Percentiles rank a stretch among this genome's conserved stretches.
Conservation (phyloP, 2,888 invertebrate genomes). For the Campopleginae sp. region DNA sequence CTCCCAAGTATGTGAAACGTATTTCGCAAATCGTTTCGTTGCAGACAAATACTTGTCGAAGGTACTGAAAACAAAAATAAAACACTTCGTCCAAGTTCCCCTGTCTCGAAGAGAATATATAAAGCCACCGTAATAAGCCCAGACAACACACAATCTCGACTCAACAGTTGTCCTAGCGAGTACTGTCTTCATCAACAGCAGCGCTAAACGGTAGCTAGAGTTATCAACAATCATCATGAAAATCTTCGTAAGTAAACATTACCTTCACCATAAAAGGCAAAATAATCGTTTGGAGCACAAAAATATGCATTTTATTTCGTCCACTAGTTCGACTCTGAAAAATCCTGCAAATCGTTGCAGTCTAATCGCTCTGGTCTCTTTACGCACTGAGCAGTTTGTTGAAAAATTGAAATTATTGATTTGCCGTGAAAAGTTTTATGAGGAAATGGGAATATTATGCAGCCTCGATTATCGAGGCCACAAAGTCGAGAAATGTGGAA, state of each 20-base stretch:
- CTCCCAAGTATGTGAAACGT: slow-evolving; percentile 33
- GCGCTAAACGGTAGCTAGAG: slow-evolving; percentile 74
- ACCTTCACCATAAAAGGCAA: background rate
- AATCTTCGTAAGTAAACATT: slow-evolving; percentile 73
- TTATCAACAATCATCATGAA: slow-evolving; percentile 73
- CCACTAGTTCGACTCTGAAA: background rate
- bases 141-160: slow-evolving; percentile 69
- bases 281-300: background rate
- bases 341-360: background rate
- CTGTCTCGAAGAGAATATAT: slow-evolving; percentile 72
- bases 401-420: background rate
- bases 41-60: slow-evolving; percentile 37
- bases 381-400: background rate
- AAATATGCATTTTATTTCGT: background rate
- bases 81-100: slow-evolving; percentile 28
- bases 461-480: background rate
- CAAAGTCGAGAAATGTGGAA: background rate
- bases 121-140: slow-evolving; percentile 69
- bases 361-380: background rate
- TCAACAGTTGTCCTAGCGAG: slow-evolving; percentile 76
- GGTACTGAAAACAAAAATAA: slow-evolving; percentile 26
- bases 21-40: slow-evolving; percentile 66
- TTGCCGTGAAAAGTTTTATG: background rate
- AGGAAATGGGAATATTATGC: background rate
- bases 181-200: slow-evolving; percentile 76